Base-by-base conservation (phyloP, 2,797 vertebrate species). In the Odontamblyopus lacepedii region DNA sequence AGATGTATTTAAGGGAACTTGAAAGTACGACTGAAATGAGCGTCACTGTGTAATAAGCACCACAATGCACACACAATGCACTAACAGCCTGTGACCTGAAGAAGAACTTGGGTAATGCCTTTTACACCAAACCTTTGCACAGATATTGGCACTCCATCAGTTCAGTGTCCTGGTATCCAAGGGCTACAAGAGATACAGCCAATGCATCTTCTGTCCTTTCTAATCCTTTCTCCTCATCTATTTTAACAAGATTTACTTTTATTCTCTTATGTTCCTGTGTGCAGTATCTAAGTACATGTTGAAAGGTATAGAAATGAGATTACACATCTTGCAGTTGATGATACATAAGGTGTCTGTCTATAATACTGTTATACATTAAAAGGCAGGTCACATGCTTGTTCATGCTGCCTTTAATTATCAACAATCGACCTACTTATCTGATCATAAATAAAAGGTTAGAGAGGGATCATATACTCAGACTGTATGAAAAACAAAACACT, bases 111-210 rank as follows among this genome's bases (percentile, higher is more conserved):
- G 60, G 76, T 72, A 66, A 82, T 74, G 74, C 75, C 78, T 79
- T 80, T 83, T 71, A 73, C 30, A 68, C 44, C 51, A 70, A 82
- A 65, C 70, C 76, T 73, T 63, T 50, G 44, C 75, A 74, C 78
- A 78, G 63, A 79, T 72, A 19, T 78, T 81, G 79, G 78, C 84
- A 87, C 86, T 87, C 83, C 81, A 70, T 75, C 64, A 65, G 73
- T 74, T 81, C 70, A 77, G 44, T 71, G 77, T 82, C 72, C 77
- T 76, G 69, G 41, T 80, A 71, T 75, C 75, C 30, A 78, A 77
- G 84, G 81, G 79, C 80, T 88, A 73, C 78, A 62, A 26, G 35
- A 72, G 26, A 51, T 53, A 73, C 76, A 70, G 19, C 32, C 19
- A 15, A 56, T 75, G 19, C 4, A 0, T 68, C 79, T 77, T 77